phyloP scores from a whole-genome alignment of 1,140 invertebrate species.

The Dendrolimus kikuchii region DNA sequence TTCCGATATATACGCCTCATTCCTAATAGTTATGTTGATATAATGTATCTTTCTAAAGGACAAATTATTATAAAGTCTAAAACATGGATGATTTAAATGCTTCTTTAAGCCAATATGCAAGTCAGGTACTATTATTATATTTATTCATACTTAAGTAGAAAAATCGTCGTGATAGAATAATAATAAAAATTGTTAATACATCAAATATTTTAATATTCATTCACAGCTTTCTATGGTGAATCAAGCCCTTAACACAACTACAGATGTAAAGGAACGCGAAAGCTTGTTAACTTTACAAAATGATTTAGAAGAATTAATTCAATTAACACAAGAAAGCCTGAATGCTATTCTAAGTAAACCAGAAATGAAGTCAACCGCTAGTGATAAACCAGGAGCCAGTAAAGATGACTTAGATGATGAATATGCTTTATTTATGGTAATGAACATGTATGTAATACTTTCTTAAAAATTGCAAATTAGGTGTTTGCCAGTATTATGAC shows the following conservation, averaged over 20 bases:
- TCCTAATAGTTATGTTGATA: too few species aligned
- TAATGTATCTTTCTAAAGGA: too few species aligned
- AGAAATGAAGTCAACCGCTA: constrained; percentile 4
- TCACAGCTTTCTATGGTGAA: constrained; percentile 76
- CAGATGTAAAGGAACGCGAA: constrained; percentile 69
- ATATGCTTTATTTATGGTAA: constrained; percentile 80
- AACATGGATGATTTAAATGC: constrained; percentile 43
- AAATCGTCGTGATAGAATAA: too few species aligned
- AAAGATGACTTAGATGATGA: constrained; percentile 73
- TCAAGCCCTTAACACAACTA: constrained; percentile 67
- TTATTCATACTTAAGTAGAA: neutral
- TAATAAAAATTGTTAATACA: too few species aligned
- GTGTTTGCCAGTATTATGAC: neutral
- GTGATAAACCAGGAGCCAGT: constrained; percentile 21
- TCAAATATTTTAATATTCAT: constrained; percentile 12
- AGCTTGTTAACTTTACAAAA: constrained; percentile 75
- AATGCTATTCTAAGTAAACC: constrained; percentile 31
- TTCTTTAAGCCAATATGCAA: constrained; percentile 69
- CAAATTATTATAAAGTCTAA: neutral
- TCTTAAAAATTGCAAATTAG: neutral
- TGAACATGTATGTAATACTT: neutral
- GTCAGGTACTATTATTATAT: constrained; percentile 56
- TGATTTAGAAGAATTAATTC: constrained; percentile 77
- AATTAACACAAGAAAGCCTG: constrained; percentile 75
- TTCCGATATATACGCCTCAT: too few species aligned